Base-by-base conservation (phyloP, 1,140 invertebrate genomes). In the Sesamia nonagrioides region DNA sequence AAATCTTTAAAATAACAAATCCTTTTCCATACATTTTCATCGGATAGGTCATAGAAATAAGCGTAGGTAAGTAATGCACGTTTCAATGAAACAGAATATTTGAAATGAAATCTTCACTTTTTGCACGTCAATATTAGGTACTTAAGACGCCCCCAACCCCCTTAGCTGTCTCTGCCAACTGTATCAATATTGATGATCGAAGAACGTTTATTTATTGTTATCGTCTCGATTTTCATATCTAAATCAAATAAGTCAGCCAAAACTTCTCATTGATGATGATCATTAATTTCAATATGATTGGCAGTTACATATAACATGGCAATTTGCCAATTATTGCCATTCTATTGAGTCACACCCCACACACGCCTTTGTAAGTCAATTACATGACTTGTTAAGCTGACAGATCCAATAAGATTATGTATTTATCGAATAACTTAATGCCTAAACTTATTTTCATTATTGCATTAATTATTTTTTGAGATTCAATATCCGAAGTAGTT, bases 281-380 rank as follows among this genome's bases (percentile, higher is more conserved):
- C 37, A 66, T 42, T 21, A 66, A 52, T 18, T 37, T 37, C 33
- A 71, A 52, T 50, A 48, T 6, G 13, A 6, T 21, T 68, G 50
- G 18, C 35, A 37, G 6, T 60, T 42, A 45, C 13, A 60, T 73
- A n/a, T 60, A 58, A 54, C 40, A 58, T 73, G 71, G 71, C 71
- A 73, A 9, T 33, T 18, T 8, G 54, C 71, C 71, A 73, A 73
- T 60, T 13, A 45, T 2, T 40, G 54, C 13, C 40, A 27, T 45
- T 45, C 52, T 45, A 18, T 73, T 11, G 35, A 27, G 35, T 27
- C 35, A 73, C 71, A 73, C 71, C 54, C 27, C 54, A n/a, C n/a
- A n/a, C n/a, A n/a, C n/a, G n/a, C n/a, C n/a, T 56, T 56, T 56
- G 54, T 8, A 56, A 21, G 54, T 56, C 54, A 27, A 56, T 56